Evolutionary conservation across 2,888 invertebrate species (phyloP).

Genomic region (Lepeophtheirus nordmannii): DNA sequence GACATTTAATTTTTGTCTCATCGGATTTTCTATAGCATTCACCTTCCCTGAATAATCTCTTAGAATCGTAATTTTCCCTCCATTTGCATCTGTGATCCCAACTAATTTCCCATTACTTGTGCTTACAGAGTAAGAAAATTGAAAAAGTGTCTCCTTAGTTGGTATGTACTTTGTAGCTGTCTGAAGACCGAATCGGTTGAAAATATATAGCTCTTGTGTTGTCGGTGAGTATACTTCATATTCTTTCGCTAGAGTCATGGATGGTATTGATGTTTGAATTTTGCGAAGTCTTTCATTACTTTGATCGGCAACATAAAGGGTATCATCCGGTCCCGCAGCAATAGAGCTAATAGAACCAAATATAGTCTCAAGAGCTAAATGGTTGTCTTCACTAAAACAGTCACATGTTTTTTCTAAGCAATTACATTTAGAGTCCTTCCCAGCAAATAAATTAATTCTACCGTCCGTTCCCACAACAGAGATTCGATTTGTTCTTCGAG

Average conservation of each 20-base stretch:
- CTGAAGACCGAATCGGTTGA: constrained; percentile 88
- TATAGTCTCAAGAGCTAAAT: constrained; percentile 76
- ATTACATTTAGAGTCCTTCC: constrained; percentile 82
- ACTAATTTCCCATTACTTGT: constrained; percentile 88
- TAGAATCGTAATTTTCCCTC: constrained; percentile 39
- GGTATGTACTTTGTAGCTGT: constrained; percentile 80
- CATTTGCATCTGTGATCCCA: constrained; percentile 80
- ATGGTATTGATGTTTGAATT: constrained; percentile 45
- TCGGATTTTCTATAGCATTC: constrained; percentile 83
- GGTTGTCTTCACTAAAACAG: constrained; percentile 80
- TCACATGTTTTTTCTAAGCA: constrained; percentile 78
- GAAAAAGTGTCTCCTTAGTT: constrained; percentile 81
- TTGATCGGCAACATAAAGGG: constrained; percentile 88
- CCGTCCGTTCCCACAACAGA: constrained; percentile 83
- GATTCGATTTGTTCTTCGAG: constrained; percentile 78
- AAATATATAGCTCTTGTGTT: constrained; percentile 82
- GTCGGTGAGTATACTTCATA: constrained; percentile 91
- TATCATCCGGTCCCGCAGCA: constrained; percentile 79
- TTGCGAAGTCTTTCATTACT: constrained; percentile 38
- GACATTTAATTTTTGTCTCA: constrained; percentile 73
- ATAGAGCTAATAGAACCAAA: constrained; percentile 86
- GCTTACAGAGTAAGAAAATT: constrained; percentile 88
- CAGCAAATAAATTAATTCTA: constrained; percentile 79
- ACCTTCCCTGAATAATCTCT: constrained; percentile 44
- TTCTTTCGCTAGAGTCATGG: constrained; percentile 44